Evolutionary conservation across 2,797 vertebrate genomes (phyloP).

Genomic region (Esox masquinongy): DNA sequence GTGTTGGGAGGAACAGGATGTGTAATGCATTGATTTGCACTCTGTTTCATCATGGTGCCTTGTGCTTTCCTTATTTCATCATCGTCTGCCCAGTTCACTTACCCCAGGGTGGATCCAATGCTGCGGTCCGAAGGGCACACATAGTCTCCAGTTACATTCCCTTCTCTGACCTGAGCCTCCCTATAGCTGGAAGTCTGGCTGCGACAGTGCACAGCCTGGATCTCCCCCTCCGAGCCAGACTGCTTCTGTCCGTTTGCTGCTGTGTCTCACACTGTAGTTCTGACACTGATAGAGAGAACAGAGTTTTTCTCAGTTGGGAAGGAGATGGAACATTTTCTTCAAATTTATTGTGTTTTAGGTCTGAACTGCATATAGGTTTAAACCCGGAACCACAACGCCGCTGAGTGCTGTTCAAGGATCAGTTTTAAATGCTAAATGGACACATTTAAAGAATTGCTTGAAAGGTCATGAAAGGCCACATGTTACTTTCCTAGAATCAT

Average conservation of each 20-base stretch:
- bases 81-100: not conserved
- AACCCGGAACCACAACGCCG: not conserved
- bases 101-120: not conserved
- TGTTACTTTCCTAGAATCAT: not conserved
- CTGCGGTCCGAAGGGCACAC: not conserved
- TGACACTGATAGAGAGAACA: not conserved
- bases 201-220: not conserved
- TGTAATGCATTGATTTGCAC: not conserved
- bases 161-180: not conserved
- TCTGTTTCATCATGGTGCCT: not conserved
- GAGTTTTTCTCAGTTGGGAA: not conserved
- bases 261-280: not conserved
- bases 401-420: too few species aligned
- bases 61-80: not conserved
- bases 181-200: not conserved
- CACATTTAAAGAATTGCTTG: not conserved
- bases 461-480: not conserved
- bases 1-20: not conserved
- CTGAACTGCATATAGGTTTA: not conserved
- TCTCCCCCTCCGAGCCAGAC: not conserved
- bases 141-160: not conserved
- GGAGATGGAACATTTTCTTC: not conserved
- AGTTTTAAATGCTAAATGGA: not conserved
- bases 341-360: not conserved
- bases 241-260: not conserved